Conservation (phyloP, 2,888 invertebrate genomes). For the Zaprionus obscuricornis region DNA sequence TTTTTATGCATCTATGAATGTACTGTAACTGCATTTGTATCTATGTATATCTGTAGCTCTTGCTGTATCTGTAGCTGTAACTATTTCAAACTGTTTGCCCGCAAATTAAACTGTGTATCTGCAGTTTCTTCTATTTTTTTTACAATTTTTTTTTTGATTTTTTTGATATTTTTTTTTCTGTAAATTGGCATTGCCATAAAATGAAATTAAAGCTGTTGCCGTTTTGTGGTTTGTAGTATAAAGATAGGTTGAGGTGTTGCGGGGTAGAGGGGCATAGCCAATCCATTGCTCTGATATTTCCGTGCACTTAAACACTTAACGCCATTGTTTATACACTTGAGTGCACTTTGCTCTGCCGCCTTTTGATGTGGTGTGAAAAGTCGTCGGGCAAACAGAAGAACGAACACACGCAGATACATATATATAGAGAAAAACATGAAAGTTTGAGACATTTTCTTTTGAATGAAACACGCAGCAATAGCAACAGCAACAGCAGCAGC, state of each 20-base stretch:
- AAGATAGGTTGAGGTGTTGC: background rate
- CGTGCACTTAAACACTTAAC: slow-evolving; percentile 77
- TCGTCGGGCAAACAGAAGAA: slow-evolving; percentile 49
- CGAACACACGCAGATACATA: slow-evolving; percentile 25
- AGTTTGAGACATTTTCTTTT: slow-evolving; percentile 61
- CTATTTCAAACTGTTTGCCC: slow-evolving; percentile 72
- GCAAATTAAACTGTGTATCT: slow-evolving; percentile 73
- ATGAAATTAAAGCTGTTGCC: slow-evolving; percentile 61
- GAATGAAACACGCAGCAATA: slow-evolving; percentile 40
- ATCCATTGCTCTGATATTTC: slow-evolving; percentile 72
- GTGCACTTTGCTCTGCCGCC: slow-evolving; percentile 69
- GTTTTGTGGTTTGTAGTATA: background rate
- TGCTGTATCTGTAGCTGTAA: slow-evolving; percentile 27
- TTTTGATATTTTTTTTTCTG: no score
- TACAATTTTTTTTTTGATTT: no score
- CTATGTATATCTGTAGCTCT: no score
- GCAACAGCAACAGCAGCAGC: slow-evolving; percentile 33
- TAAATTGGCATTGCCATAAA: slow-evolving; percentile 66
- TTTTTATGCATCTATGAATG: slow-evolving; percentile 21
- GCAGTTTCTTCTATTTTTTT: slow-evolving; percentile 27
- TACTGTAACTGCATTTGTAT: slow-evolving; percentile 11
- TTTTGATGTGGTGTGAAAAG: slow-evolving; percentile 79
- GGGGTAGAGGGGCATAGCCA: slow-evolving; percentile 43
- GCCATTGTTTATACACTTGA: slow-evolving; percentile 77
- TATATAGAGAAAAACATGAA: slow-evolving; percentile 16